Percentiles rank a stretch among this genome's conserved stretches.
phyloP scores from a whole-genome alignment of 2,888 invertebrate species.

The Herminia tarsipennalis region DNA sequence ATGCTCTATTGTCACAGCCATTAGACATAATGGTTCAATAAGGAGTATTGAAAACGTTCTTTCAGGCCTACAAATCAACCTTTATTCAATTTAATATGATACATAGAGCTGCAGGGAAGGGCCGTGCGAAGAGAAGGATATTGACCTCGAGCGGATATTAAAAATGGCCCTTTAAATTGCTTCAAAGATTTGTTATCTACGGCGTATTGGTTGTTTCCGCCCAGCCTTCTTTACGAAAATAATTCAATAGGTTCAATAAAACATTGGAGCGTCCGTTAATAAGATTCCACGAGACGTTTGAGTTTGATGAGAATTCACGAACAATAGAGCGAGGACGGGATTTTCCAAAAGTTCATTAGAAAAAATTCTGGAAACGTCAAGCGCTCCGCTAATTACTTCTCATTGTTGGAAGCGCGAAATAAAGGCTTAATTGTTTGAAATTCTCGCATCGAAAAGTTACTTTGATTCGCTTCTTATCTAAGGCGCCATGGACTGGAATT shows the following conservation, averaged over 20 bases:
- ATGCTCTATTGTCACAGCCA: slow-evolving; percentile 80
- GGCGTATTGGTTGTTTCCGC: slow-evolving; percentile 71
- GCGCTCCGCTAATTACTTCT: slow-evolving; percentile 72
- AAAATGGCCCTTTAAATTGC: slow-evolving; percentile 77
- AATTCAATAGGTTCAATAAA: slow-evolving; percentile 52
- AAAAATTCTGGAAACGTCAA: slow-evolving; percentile 59
- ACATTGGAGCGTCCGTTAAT: slow-evolving; percentile 55
- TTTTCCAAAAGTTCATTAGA: slow-evolving; percentile 58
- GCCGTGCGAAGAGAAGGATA: slow-evolving; percentile 71
- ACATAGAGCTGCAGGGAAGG: slow-evolving; percentile 50
- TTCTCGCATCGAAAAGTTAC: slow-evolving; percentile 61
- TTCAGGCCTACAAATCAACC: slow-evolving; percentile 75
- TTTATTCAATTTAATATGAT: slow-evolving; percentile 70
- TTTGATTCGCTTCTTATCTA: slow-evolving; percentile 56
- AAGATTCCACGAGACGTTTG: slow-evolving; percentile 55
- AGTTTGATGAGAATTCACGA: slow-evolving; percentile 58
- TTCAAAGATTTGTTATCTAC: slow-evolving; percentile 70
- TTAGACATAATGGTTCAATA: slow-evolving; percentile 80
- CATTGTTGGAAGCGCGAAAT: slow-evolving; percentile 70
- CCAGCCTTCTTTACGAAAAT: slow-evolving; percentile 51
- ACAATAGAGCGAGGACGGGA: slow-evolving; percentile 48
- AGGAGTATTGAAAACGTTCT: slow-evolving; percentile 80
- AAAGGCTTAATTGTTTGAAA: slow-evolving; percentile 78
- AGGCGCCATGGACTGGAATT: slow-evolving; percentile 48
- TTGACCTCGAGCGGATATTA: slow-evolving; percentile 80